Evolutionary conservation across 2,797 vertebrate species (phyloP), one percentile per base, ranked within the genome.

Genomic region (Amphiprion clarkii): DNA sequence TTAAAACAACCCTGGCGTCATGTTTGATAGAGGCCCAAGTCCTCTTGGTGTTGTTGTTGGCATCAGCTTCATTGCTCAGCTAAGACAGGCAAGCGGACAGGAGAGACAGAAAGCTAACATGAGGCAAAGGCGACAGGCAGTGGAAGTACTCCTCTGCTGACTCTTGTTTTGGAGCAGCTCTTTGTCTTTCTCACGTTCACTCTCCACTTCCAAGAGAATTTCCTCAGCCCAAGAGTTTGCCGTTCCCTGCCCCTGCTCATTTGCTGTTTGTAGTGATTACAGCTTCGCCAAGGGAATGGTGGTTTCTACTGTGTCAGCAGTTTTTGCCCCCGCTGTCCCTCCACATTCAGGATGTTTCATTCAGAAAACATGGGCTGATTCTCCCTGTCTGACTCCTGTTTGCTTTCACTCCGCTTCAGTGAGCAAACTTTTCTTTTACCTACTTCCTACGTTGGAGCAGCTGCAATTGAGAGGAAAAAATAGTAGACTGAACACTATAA

Each of bases 281-380:
- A 79, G 79, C 72, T 87, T 88, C 52, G 64, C 76, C 85, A 75
- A 81, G 88, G 87, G 91, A 92, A 82, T 33, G 55, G 71, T 55
- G 60, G 67, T 82, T 91, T 90, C 70, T 91, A 83, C 86, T 31
- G 76, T 84, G 85, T 95, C 92, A 94, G 93, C 93, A 88, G 17
- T 81, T 93, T 89, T 88, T 74, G 49, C 66, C 85, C 71, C 78
- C 49, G 49, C 71, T 70, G 78, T 84, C 78, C 66, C 71, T 76
- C 83, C 63, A 86, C 84, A 82, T 88, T 88, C 92, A 93, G 93
- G 93, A 94, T 93, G 91, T 93, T 94, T 95, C 92, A 95, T 95
- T 95, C 90, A 95, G 90, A 95, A 95, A 95, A 94, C 81, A 92
- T 55, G 69, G 87, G 84, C 83, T 56, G 78, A 83, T 86, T 74